Evolutionary conservation across 2,888 invertebrate genomes (phyloP).

Genomic region (Idaea aversata): DNA sequence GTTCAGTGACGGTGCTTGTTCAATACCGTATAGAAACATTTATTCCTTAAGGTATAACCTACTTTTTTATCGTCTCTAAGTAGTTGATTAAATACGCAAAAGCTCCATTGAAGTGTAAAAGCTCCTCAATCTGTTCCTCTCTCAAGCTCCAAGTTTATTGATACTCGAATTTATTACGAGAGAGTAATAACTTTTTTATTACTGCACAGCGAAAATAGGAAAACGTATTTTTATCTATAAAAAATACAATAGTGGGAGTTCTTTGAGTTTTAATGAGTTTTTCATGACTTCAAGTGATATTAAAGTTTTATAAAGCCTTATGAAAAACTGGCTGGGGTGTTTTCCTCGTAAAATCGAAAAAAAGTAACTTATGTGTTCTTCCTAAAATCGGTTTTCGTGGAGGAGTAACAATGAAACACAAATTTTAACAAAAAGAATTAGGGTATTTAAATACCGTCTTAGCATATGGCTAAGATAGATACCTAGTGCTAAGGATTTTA

Average conservation of each 20-base stretch:
- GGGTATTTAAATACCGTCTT: too few relatives aligned
- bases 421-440: too few relatives aligned
- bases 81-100: not conserved
- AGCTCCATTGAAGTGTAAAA: constrained; percentile 3
- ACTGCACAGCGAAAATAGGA: not conserved
- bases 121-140: not conserved
- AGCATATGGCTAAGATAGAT: too few relatives aligned
- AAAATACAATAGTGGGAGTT: not conserved
- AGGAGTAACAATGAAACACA: too few relatives aligned
- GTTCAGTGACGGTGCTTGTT: too few relatives aligned
- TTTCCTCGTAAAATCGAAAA: too few relatives aligned
- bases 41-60: not conserved
- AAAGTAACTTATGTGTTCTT: too few relatives aligned
- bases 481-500: too few relatives aligned
- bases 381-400: too few relatives aligned
- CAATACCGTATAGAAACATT: not conserved
- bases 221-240: not conserved
- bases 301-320: too few relatives aligned
- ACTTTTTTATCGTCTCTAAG: not conserved
- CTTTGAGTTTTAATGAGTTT: not conserved
- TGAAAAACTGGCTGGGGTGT: too few relatives aligned
- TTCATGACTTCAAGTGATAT: not conserved
- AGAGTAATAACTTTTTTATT: not conserved
- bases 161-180: constrained; percentile 2
- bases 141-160: not conserved